A percentile compares a stretch with the other conserved stretches of the same genome.
These are phyloP conservation scores for Parthenolecanium corni DNA, from an alignment of 2,888 invertebrate genomes.

Conservation along the genomic window DNA sequence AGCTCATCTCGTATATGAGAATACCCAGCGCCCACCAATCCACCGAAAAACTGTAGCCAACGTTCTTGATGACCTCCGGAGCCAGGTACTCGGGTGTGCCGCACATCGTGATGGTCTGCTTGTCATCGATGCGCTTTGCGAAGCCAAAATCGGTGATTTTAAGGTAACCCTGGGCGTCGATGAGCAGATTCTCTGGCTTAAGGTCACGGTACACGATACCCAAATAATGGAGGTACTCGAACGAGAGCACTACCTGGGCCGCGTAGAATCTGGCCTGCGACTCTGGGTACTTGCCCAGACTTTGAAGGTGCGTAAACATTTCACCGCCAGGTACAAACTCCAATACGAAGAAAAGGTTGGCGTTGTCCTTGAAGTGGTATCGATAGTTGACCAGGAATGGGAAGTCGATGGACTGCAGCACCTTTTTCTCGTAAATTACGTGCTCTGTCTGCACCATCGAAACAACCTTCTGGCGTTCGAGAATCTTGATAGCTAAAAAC, in stretches of 20 bases:
- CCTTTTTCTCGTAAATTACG: conserved; percentile 23
- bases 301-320: conserved; percentile 20
- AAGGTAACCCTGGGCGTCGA: conserved; percentile 8
- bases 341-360: conserved; percentile 8
- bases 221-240: conserved; percentile 16
- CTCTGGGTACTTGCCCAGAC: conserved; percentile 17
- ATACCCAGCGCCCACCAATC: conserved; percentile 26
- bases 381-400: conserved; percentile 21
- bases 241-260: conserved; percentile 17
- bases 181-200: conserved; percentile 21
- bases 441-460: conserved; percentile 26
- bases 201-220: conserved; percentile 22
- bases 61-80: conserved; percentile 23
- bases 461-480: conserved; percentile 20
- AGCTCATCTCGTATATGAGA: conserved; percentile 20
- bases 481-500: conserved; percentile 18
- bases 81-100: conserved; percentile 22
- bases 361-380: conserved; percentile 21
- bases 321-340: conserved; percentile 22
- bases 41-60: conserved; percentile 16
- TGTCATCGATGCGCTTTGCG: conserved; percentile 21
- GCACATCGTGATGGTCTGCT: conserved; percentile 15
- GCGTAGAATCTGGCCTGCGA: conserved; percentile 17
- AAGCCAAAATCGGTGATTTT: conserved; percentile 27
- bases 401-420: conserved; percentile 18